Evolutionary conservation across 2,113 vertebrate genomes (phyloP).

Genomic region (Podilymbus podiceps): DNA sequence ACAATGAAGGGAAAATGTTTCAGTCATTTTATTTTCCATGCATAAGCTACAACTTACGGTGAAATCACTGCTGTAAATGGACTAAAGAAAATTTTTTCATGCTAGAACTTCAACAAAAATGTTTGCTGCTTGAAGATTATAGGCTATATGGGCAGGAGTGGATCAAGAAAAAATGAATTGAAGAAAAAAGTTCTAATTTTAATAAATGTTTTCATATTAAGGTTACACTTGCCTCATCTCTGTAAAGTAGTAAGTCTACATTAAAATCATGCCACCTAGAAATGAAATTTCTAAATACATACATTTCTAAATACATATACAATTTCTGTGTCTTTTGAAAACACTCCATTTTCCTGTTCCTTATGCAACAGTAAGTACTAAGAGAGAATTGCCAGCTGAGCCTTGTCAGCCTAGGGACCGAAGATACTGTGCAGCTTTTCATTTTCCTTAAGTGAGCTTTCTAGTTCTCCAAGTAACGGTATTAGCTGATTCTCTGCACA

Average conservation of each 20-base stretch:
- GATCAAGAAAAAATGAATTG: not conserved
- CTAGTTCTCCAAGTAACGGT: slow-evolving; percentile 51
- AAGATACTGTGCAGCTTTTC: slow-evolving; percentile 70
- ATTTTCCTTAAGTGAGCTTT: slow-evolving; percentile 41
- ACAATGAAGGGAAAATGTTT: slow-evolving; percentile 53
- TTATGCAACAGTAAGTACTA: not conserved
- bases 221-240: not conserved
- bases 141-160: not conserved
- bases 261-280: not conserved
- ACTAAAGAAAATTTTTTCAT: slow-evolving; percentile 7
- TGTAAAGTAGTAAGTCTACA: not conserved
- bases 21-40: slow-evolving; percentile 61
- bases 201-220: not conserved
- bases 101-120: not conserved
- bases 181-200: not conserved
- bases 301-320: not conserved
- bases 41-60: slow-evolving; percentile 10
- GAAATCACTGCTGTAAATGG: slow-evolving; percentile 41
- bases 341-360: slow-evolving; percentile 29
- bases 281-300: not conserved
- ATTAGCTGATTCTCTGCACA: slow-evolving; percentile 66
- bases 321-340: slow-evolving; percentile 53
- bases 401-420: slow-evolving; percentile 83
- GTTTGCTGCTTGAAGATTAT: not conserved
- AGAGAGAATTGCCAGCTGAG: slow-evolving; percentile 76